A percentile compares a stretch with the other conserved stretches of the same genome.
Evolutionary conservation across 2,888 invertebrate species (phyloP).

Genomic region (Lasioglossum figueresi): DNA sequence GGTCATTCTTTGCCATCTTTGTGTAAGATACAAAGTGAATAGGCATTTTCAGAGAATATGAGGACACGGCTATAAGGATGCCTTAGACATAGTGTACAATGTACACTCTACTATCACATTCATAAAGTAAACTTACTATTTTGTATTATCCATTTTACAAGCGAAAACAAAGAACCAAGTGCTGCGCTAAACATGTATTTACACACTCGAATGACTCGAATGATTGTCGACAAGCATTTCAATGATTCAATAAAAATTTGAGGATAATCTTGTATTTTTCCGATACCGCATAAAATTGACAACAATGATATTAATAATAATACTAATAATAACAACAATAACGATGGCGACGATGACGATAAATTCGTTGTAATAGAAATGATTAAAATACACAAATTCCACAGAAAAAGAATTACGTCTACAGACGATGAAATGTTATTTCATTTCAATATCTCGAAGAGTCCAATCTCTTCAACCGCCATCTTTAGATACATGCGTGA

Average conservation of each 20-base stretch:
- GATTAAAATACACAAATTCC: background rate
- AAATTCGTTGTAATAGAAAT: background rate
- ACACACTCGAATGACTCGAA: background rate
- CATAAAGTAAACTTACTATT: background rate
- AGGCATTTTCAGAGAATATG: background rate
- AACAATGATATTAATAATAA: background rate
- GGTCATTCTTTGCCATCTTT: background rate
- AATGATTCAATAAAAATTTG: background rate
- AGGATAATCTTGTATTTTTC: background rate
- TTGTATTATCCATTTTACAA: background rate
- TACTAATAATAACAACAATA: background rate
- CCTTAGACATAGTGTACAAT: background rate
- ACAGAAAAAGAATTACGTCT: background rate
- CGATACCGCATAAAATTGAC: background rate
- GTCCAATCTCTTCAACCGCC: conserved; percentile 5
- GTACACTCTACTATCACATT: background rate
- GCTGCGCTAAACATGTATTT: background rate
- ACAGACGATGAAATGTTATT: background rate
- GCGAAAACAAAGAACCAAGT: background rate
- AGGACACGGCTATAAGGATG: background rate
- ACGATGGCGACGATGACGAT: background rate
- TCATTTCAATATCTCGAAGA: background rate
- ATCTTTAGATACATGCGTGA: conserved; percentile 28
- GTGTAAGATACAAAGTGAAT: background rate
- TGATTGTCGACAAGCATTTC: too few relatives aligned